Base-by-base conservation (phyloP, 2,797 vertebrate species). In the Rhincodon typus region DNA sequence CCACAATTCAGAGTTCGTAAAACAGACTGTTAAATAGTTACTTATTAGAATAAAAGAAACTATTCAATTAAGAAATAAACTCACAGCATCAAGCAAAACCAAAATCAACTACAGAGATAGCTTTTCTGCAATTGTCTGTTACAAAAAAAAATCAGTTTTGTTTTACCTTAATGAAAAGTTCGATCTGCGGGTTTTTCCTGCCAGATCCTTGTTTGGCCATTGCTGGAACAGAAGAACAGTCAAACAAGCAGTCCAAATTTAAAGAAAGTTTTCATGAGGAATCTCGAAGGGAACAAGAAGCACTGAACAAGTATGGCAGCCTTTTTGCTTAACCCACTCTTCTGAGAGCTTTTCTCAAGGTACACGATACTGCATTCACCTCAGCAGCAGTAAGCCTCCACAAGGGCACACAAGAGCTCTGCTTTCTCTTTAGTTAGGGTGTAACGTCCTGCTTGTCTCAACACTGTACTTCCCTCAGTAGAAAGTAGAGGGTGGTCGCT, bases 91-190 rank as follows among this genome's bases (percentile, higher is more conserved):
- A 50, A 23, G 0, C 27, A 94, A 94, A 77, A 10, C 13, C 46
- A 94, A 74, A 74, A 50, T 53, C 42, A 93, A n/a, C 17, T 7
- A n/a, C 12, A 94, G 42, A 53, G 70, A 34, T 34, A 4, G 42
- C 0, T 95, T 34, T 53, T 95, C 46, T 53, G 23, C 25, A 46
- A 95, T 25, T 72, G 30, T 50, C 42, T 74, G 17, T 10, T 8
- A 10, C 34, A 74, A 94, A 74, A 46, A 50, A 53, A 1, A 34
- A 15, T 94, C 30, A 12, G 42, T 77, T 50, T 74, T 62, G 12
- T 25, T 74, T 94, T 95, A 95, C 94, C 94, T 95, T 95, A 95
- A 95, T 95, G 50, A 77, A 95, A 42, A 95, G 94, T 57, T 95
- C 94, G 34, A 95, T 77, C 27, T 57, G 27, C 77, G 70, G 94